Conservation (phyloP, 2,797 vertebrate species). For the Lutjanus campechanus region DNA sequence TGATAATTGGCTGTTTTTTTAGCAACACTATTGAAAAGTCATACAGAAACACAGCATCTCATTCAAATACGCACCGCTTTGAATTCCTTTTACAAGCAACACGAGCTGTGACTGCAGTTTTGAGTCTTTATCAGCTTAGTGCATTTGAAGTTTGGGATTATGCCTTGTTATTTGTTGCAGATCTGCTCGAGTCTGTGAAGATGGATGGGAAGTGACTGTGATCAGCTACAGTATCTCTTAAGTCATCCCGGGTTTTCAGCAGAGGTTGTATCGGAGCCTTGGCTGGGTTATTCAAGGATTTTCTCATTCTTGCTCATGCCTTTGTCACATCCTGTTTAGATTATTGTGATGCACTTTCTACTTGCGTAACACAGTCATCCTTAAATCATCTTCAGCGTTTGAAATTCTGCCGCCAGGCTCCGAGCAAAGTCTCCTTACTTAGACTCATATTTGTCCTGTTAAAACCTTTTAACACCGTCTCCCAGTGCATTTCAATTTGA, state of each 20-base stretch:
- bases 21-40: not conserved
- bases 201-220: conserved; percentile 16
- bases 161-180: not conserved
- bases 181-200: conserved; percentile 11
- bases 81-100: not conserved
- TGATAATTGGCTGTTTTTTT: not conserved
- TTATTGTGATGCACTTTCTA: conserved; percentile 49
- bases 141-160: conserved; percentile 16
- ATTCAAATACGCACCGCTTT: conserved; percentile 1
- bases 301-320: conserved; percentile 36
- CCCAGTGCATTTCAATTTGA: conserved; percentile 27
- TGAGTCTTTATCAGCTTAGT: not conserved
- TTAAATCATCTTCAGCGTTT: conserved; percentile 43
- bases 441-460: conserved; percentile 24
- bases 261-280: conserved; percentile 20
- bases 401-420: conserved; percentile 34
- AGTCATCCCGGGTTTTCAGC: conserved; percentile 3
- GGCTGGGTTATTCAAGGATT: conserved; percentile 44
- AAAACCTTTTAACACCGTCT: conserved; percentile 31
- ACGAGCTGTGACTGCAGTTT: not conserved
- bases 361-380: conserved; percentile 37
- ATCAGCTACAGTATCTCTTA: conserved; percentile 22
- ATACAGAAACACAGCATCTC: not conserved
- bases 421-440: conserved; percentile 17
- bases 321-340: conserved; percentile 62